phyloP scores from a whole-genome alignment of 1,140 invertebrate genomes.

The Paralvinella palmiformis region DNA sequence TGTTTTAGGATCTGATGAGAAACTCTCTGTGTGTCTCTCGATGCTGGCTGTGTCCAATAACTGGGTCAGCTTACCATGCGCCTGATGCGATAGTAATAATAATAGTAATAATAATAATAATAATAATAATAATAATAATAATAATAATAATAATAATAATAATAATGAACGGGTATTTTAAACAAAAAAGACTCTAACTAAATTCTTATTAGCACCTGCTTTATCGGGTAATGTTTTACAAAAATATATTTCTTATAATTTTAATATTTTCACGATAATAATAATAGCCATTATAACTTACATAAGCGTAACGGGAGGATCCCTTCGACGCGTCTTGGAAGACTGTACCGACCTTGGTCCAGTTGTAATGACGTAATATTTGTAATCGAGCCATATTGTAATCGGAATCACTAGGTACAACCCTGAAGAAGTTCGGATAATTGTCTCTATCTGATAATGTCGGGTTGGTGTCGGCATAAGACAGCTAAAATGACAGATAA shows the following conservation, averaged over 20 bases:
- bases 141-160: neutral
- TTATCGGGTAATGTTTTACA: neutral
- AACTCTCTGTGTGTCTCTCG: constrained; percentile 83
- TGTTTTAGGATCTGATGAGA: constrained; percentile 85
- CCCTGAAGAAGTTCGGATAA: constrained; percentile 83
- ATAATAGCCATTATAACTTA: no score
- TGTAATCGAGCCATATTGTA: constrained; percentile 88
- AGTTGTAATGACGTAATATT: constrained; percentile 85
- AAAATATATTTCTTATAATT: neutral
- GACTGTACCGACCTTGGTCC: constrained; percentile 93
- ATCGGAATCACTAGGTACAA: constrained; percentile 58
- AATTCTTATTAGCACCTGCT: neutral
- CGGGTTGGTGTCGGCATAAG: constrained; percentile 96
- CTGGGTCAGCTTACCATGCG: constrained; percentile 84
- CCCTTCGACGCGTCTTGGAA: constrained; percentile 70
- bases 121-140: neutral
- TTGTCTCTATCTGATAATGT: constrained; percentile 85
- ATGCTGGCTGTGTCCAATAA: constrained; percentile 76
- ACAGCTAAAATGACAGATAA: constrained; percentile 63
- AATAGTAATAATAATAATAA: neutral
- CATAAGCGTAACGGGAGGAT: constrained; percentile 30
- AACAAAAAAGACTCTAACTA: neutral
- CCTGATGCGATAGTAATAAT: constrained; percentile 52
- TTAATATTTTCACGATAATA: neutral
- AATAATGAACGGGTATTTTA: neutral